Conservation (phyloP, 1,140 invertebrate species). For the Sycophila sp. region DNA sequence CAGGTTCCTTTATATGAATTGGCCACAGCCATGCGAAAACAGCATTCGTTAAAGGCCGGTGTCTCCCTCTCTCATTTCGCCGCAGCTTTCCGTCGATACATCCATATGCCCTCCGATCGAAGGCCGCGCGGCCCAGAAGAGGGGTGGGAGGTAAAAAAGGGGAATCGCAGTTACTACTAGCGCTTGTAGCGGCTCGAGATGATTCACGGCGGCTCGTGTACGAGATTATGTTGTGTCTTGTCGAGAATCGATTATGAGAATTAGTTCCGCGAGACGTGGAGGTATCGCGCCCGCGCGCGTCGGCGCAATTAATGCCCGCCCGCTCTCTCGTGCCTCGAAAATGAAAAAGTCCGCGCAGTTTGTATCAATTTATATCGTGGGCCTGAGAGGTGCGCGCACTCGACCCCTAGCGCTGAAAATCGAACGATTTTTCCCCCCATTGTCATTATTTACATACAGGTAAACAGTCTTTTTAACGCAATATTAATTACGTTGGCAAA, state of each 20-base stretch:
- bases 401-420: too few relatives aligned
- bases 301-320: constrained; percentile 1
- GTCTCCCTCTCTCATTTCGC: not conserved
- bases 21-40: constrained; percentile 54
- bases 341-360: not conserved
- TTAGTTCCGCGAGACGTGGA: constrained; percentile 13
- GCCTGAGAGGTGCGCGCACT: constrained; percentile 2
- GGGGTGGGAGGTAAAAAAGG: not conserved
- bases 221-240: constrained; percentile 14
- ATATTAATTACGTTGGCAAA: too few relatives aligned
- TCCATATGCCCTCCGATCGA: not conserved
- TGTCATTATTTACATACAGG: too few relatives aligned
- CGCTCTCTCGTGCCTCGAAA: not conserved
- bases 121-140: not conserved
- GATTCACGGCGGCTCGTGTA: constrained; percentile 19
- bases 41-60: constrained; percentile 48
- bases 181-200: not conserved
- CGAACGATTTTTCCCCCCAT: too few relatives aligned
- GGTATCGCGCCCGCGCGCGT: not conserved
- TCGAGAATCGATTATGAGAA: constrained; percentile 24
- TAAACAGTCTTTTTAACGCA: too few relatives aligned
- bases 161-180: not conserved
- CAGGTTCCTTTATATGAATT: constrained; percentile 52
- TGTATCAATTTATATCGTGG: constrained; percentile 13
- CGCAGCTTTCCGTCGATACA: constrained; percentile 11